A percentile compares a stretch with the other conserved stretches of the same genome.
Evolutionary conservation across 1,140 invertebrate genomes (phyloP).

Genomic region (Scylla paramamosain): DNA sequence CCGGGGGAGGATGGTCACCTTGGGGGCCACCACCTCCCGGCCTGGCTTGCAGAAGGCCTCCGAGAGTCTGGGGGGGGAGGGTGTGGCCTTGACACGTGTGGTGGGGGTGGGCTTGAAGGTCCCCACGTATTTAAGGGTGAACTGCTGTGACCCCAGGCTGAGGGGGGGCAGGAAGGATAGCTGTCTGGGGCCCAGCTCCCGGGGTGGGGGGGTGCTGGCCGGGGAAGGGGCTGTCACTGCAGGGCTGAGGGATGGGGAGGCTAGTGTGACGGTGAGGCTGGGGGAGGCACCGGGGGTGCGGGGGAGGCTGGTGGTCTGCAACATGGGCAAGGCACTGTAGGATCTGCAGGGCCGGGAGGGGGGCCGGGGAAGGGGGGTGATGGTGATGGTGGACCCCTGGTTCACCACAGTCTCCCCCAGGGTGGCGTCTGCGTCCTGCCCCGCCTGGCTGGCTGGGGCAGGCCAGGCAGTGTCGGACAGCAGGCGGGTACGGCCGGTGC

Average conservation of each 20-base stretch:
- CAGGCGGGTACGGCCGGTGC: neutral
- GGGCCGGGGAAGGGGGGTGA: slow-evolving; percentile 30
- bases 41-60: neutral
- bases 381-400: slow-evolving; percentile 54
- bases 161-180: neutral
- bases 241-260: neutral
- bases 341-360: neutral
- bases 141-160: neutral
- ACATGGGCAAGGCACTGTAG: slow-evolving; percentile 56
- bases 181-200: neutral
- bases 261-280: too few species aligned
- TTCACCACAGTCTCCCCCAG: slow-evolving; percentile 54
- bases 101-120: neutral
- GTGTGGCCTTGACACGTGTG: neutral
- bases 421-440: neutral
- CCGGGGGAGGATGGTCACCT: neutral
- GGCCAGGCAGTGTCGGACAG: neutral
- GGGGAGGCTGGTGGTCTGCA: neutral
- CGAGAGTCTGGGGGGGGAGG: neutral
- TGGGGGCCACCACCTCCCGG: neutral
- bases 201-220: neutral
- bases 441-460: neutral
- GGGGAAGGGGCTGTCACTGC: neutral
- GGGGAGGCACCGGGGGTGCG: neutral
- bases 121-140: neutral